Conservation (phyloP, 37 sponge, comb jelly and placozoan genomes). For the Aplysina aerophoba region DNA sequence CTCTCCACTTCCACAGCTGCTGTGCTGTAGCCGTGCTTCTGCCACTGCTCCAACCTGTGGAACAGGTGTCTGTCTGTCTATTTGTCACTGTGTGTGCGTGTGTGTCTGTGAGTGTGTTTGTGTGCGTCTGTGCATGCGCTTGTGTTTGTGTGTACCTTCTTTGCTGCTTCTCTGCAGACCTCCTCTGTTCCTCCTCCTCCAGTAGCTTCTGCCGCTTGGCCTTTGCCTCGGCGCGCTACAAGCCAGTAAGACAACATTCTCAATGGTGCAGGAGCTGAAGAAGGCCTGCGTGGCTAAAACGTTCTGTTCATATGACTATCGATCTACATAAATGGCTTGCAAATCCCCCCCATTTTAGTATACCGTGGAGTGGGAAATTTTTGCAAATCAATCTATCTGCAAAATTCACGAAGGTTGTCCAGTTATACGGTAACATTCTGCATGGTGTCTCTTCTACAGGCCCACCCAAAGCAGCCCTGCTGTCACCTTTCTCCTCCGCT, state of each 20-base stretch:
- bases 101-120: background rate
- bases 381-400: no score
- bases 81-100: no score
- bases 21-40: conserved; percentile 59
- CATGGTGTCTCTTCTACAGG: background rate
- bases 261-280: background rate
- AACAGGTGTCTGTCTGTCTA: background rate
- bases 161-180: conserved; percentile 52
- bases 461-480: background rate
- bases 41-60: conserved; percentile 63
- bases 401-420: no score
- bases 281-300: background rate
- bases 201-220: conserved; percentile 60
- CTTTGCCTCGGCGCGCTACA: conserved; percentile 60
- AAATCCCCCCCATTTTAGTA: background rate
- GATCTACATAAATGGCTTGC: background rate
- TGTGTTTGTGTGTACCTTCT: conserved; percentile 23
- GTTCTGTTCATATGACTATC: background rate
- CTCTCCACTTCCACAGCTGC: conserved; percentile 34
- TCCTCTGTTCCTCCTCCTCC: conserved; percentile 73
- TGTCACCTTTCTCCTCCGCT: conserved; percentile 71
- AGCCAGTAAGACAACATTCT: background rate
- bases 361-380: no score
- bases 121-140: background rate
- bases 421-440: no score